These are phyloP conservation scores for Yoshiicerus persimilis DNA, from an alignment of 1,140 invertebrate species.

Conservation along the genomic window DNA sequence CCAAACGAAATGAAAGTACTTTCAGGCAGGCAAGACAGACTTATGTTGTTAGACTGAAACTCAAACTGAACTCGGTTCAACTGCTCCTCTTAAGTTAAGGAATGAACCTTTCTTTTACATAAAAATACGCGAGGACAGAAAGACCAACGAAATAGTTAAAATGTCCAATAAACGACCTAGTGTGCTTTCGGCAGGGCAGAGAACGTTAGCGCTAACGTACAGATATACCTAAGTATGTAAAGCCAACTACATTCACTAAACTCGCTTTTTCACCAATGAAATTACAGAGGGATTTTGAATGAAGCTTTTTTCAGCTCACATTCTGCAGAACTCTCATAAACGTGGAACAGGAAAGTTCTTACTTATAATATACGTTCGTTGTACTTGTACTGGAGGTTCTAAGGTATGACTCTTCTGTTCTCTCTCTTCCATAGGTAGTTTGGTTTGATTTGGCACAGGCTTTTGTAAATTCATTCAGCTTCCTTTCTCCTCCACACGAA, in stretches of 20 bases:
- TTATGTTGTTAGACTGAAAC: background rate
- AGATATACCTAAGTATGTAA: background rate
- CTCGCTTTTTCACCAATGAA: background rate
- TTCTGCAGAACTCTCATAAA: background rate
- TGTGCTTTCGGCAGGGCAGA: conserved; percentile 11
- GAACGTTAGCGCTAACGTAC: no score
- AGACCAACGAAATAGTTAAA: background rate
- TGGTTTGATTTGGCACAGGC: background rate
- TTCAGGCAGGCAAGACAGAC: background rate
- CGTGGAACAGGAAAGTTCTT: background rate
- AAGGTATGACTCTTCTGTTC: background rate
- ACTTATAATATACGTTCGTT: background rate
- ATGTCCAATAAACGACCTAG: conserved; percentile 5
- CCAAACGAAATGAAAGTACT: background rate
- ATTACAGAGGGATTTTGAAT: background rate
- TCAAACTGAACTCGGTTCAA: no score
- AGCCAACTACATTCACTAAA: background rate
- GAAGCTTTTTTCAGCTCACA: background rate
- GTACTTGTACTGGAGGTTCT: background rate
- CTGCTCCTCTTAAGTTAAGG: background rate
- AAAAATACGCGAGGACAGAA: background rate
- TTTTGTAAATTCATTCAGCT: background rate
- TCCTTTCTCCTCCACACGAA: background rate
- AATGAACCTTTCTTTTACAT: background rate
- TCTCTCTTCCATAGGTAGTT: no score